Percentiles rank a stretch among this genome's conserved stretches.
Conservation (phyloP, 2,113 vertebrate species). For the Corythornis vintsioides region DNA sequence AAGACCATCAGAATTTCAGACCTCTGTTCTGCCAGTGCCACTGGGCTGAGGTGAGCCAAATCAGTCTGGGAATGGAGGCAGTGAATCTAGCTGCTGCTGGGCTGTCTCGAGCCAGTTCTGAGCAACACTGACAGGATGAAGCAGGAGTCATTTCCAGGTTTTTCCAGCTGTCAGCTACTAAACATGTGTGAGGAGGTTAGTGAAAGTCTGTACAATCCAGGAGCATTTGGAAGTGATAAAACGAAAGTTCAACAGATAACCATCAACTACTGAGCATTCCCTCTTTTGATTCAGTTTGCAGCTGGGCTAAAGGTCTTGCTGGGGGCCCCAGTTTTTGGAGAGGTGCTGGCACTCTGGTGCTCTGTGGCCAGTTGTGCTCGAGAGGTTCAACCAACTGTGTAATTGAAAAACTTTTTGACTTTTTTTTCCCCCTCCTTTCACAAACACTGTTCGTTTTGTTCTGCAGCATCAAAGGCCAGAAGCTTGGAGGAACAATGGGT, state of each 20-base stretch:
- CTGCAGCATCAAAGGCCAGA: slow-evolving; percentile 52
- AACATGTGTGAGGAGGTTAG: neutral
- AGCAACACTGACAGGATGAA: neutral
- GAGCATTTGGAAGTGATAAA: neutral
- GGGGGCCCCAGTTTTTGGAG: neutral
- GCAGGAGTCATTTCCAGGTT: neutral
- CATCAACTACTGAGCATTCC: neutral
- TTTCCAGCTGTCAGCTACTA: neutral
- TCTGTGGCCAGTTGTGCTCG: neutral
- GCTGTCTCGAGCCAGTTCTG: neutral
- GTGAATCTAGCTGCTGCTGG: neutral
- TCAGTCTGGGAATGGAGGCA: neutral
- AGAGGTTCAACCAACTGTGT: slow-evolving; percentile 40
- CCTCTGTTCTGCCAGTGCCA: neutral
- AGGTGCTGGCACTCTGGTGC: neutral
- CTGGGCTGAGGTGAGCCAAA: neutral
- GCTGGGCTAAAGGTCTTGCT: neutral
- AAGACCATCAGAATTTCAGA: neutral
- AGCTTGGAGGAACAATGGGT: slow-evolving; percentile 26
- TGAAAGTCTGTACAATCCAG: neutral
- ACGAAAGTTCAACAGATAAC: neutral
- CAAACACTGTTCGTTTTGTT: slow-evolving; percentile 55
- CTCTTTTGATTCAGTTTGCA: neutral
- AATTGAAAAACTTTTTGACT: slow-evolving; percentile 30
- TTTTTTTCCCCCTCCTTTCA: slow-evolving; percentile 2